phyloP scores from a whole-genome alignment of 2,888 invertebrate genomes.

The Zele albiditarsus region DNA sequence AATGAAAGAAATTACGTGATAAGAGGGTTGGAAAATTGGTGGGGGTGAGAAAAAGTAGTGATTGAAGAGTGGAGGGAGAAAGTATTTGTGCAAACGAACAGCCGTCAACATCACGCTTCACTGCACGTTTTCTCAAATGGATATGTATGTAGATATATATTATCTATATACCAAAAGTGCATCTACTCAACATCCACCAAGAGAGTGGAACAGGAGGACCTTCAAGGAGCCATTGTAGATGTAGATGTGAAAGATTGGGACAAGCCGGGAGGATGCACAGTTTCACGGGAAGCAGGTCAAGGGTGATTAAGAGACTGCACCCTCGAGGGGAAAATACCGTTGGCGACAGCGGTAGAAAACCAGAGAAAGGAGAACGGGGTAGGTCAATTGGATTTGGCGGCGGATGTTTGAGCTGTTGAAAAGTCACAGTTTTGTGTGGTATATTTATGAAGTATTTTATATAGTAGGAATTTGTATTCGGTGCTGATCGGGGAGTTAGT shows the following conservation, averaged over 20 bases:
- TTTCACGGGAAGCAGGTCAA: constrained; percentile 45
- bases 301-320: constrained; percentile 40
- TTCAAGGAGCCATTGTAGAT: constrained; percentile 51
- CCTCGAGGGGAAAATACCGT: constrained; percentile 29
- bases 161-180: constrained; percentile 17
- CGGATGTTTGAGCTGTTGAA: constrained; percentile 25
- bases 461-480: too few relatives aligned
- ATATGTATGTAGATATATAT: not conserved
- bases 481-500: too few relatives aligned
- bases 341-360: not conserved
- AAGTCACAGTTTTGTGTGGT: constrained; percentile 3
- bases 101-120: constrained; percentile 24
- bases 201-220: constrained; percentile 34
- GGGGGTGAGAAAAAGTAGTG: too few relatives aligned
- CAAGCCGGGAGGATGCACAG: constrained; percentile 50
- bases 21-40: too few relatives aligned
- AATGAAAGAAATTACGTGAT: constrained; percentile 3
- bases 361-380: not conserved
- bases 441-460: too few relatives aligned
- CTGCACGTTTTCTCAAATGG: not conserved
- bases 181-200: constrained; percentile 20
- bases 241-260: constrained; percentile 54
- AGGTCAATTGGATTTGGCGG: constrained; percentile 31
- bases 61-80: not conserved
- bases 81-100: constrained; percentile 1